A percentile compares a stretch with the other conserved stretches of the same genome.
Conservation (phyloP, 1,140 invertebrate species). For the Nylanderia fulva region DNA sequence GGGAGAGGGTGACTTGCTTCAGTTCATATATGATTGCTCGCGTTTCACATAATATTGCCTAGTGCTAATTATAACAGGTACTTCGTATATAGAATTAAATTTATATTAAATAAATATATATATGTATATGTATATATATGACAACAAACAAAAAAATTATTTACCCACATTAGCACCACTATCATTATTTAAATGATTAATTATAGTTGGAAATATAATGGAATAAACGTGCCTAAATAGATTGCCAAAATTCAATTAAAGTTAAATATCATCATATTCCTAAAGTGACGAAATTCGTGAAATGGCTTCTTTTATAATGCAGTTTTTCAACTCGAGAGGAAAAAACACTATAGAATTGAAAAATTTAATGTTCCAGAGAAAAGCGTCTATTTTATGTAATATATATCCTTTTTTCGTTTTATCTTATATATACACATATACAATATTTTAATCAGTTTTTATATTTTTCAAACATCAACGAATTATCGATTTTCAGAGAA, state of each 20-base stretch:
- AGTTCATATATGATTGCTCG: neutral
- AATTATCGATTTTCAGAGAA: conserved; percentile 28
- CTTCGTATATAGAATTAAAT: conserved; percentile 7
- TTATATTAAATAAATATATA: too few species aligned
- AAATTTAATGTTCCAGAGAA: neutral
- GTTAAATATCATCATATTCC: neutral
- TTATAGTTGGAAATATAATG: neutral
- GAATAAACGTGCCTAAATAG: neutral
- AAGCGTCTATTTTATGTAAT: neutral
- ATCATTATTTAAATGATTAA: conserved; percentile 28
- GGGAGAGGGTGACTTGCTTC: neutral
- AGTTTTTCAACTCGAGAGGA: neutral
- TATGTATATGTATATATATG: too few species aligned
- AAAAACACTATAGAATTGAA: neutral
- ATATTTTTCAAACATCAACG: neutral
- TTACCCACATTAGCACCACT: neutral
- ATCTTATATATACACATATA: neutral
- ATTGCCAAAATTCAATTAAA: too few species aligned
- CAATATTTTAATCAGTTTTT: neutral
- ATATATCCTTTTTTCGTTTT: neutral
- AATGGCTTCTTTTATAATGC: neutral
- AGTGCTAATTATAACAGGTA: neutral
- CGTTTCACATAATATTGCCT: conserved; percentile 2
- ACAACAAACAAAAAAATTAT: neutral
- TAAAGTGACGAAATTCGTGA: neutral